Base-by-base conservation (phyloP, 1,140 invertebrate genomes). In the Heliconius hermathena region DNA sequence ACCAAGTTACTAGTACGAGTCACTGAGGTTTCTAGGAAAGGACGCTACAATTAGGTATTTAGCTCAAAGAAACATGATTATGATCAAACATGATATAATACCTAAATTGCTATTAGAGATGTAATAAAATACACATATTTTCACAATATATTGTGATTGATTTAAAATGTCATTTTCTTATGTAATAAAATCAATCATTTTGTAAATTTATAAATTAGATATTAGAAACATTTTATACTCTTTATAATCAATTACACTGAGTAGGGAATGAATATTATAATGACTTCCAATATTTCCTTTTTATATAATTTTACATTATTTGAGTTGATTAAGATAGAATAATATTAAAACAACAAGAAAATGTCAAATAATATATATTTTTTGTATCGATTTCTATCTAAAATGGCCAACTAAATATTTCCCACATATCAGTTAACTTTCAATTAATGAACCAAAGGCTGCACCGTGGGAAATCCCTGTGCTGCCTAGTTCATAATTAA, bases 11-110 rank as follows among this genome's bases (percentile, higher is more conserved):
- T 74, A 70, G 73, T 76, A 74, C 76, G 76, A 75, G 71, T 78
- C 71, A 84, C 74, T 77, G 81, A 60, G 76, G 78, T 82, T 86
- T 84, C 85, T 84, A 86, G 80, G 80, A 84, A 84, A 82, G 81
- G 81, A 84, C 81, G 81, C 78, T 41, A 76, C 74, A 79, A 74
- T 81, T 81, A 80, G 60, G 60, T 66, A 66, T 66, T 66, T 66
- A 66, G 60, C 60, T 66, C 60, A 66, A 66, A 3, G 29, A 66
- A 66, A 29, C 13, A 16, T 66, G 60, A 29, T 29, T 66, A 26
- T n/a, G 20, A 66, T 16, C 49, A 66, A 8, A 3, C n/a, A 13
- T 66, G 60, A 66, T 66, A 66, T 26, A 66, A 66, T 66, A 66
- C n/a, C 3, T 26, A 8, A 26, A 66, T 26, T 52, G 18, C n/a